These are phyloP conservation scores for Hofmannophila pseudospretella DNA, from an alignment of 2,888 invertebrate genomes.

Conservation along the genomic window DNA sequence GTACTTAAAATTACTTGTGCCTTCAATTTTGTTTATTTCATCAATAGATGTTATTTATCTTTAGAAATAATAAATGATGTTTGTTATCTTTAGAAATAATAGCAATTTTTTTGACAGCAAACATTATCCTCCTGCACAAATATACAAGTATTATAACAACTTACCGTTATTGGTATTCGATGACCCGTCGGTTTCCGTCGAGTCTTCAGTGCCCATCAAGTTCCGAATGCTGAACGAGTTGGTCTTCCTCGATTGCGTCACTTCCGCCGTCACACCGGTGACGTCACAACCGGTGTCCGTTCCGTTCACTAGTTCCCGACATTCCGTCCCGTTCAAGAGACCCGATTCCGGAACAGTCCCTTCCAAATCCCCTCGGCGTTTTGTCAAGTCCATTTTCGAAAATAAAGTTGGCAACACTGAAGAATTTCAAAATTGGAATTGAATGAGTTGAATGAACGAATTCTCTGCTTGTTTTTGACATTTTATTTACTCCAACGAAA, in stretches of 20 bases:
- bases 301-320: constrained; percentile 49
- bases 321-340: constrained; percentile 44
- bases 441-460: constrained; percentile 11
- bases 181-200: constrained; percentile 48
- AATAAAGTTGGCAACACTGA: constrained; percentile 21
- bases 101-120: no score
- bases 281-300: constrained; percentile 49
- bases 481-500: constrained; percentile 19
- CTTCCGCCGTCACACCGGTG: constrained; percentile 46
- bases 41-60: no score
- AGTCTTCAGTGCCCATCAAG: constrained; percentile 58
- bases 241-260: constrained; percentile 48
- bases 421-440: constrained; percentile 15
- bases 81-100: no score
- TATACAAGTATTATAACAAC: no score
- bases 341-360: constrained; percentile 26
- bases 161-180: constrained; percentile 50
- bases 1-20: no score
- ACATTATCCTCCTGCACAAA: no score
- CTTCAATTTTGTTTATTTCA: no score
- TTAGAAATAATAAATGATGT: no score
- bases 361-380: constrained; percentile 57
- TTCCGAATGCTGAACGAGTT: constrained; percentile 66
- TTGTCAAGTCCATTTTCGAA: constrained; percentile 70
- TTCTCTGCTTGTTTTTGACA: constrained; percentile 16